A percentile compares a stretch with the other conserved stretches of the same genome.
Evolutionary conservation across 1,140 invertebrate genomes (phyloP).

Genomic region (Coelopa frigida): DNA sequence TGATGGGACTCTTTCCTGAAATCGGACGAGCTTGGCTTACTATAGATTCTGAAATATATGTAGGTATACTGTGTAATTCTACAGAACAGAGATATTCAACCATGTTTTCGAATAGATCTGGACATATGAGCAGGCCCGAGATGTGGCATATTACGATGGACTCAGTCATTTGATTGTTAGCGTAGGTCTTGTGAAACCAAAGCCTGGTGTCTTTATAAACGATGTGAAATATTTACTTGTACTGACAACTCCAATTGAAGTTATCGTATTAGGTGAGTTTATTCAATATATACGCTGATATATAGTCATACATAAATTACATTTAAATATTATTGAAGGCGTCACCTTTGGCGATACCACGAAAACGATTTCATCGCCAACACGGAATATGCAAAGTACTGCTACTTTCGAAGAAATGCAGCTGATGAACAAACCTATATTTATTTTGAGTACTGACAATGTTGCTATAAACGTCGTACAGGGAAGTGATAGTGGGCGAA

Average conservation of each 20-base stretch:
- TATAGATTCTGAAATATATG: slow-evolving; percentile 96
- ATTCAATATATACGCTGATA: background rate
- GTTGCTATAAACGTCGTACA: slow-evolving; percentile 75
- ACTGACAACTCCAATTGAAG: slow-evolving; percentile 86
- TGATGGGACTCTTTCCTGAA: slow-evolving; percentile 94
- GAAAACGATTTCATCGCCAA: slow-evolving; percentile 17
- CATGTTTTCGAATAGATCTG: slow-evolving; percentile 50
- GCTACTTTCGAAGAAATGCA: slow-evolving; percentile 71
- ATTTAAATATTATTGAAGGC: slow-evolving; percentile 14
- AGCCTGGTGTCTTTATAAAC: slow-evolving; percentile 75
- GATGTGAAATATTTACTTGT: slow-evolving; percentile 90
- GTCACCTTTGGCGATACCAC: slow-evolving; percentile 33
- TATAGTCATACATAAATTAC: background rate
- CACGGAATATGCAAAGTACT: slow-evolving; percentile 11
- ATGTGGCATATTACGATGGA: slow-evolving; percentile 90
- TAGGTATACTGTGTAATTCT: slow-evolving; percentile 38
- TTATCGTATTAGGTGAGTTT: slow-evolving; percentile 70
- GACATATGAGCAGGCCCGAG: slow-evolving; percentile 84
- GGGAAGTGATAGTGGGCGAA: slow-evolving; percentile 75
- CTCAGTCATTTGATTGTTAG: slow-evolving; percentile 83
- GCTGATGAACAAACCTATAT: slow-evolving; percentile 87
- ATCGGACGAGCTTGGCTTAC: slow-evolving; percentile 94
- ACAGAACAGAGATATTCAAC: slow-evolving; percentile 1
- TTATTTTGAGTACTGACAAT: slow-evolving; percentile 87
- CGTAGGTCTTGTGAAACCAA: slow-evolving; percentile 79